A percentile compares a stretch with the other conserved stretches of the same genome.
These are phyloP conservation scores for Ctenoplectra terminalis DNA, from an alignment of 1,140 invertebrate genomes.

Conservation along the genomic window DNA sequence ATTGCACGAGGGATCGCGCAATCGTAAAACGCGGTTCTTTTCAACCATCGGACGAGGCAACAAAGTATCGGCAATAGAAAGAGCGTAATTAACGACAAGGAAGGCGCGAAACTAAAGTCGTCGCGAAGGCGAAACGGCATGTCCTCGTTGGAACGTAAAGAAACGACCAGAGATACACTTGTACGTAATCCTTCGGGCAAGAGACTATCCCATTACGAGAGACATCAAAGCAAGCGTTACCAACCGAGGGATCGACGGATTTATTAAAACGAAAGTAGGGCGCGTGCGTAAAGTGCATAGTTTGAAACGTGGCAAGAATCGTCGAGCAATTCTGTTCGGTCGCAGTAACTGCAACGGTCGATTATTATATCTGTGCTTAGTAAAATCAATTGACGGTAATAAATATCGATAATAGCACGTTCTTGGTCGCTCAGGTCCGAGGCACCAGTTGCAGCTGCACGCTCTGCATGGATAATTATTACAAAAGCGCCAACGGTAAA, in stretches of 20 bases:
- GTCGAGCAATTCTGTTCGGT: background rate
- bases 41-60: background rate
- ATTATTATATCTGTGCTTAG: slow-evolving; percentile 40
- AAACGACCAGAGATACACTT: slow-evolving; percentile 9
- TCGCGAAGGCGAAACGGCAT: background rate
- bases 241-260: slow-evolving; percentile 24
- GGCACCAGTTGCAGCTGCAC: slow-evolving; percentile 13
- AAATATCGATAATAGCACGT: slow-evolving; percentile 56
- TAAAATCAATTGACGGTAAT: slow-evolving; percentile 57
- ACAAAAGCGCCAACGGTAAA: slow-evolving; percentile 28
- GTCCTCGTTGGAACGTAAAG: slow-evolving; percentile 33
- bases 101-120: slow-evolving; percentile 33
- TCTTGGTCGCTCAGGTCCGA: background rate
- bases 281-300: slow-evolving; percentile 20
- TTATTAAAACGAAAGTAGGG: slow-evolving; percentile 47
- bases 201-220: slow-evolving; percentile 26
- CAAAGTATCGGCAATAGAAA: slow-evolving; percentile 3
- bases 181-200: slow-evolving; percentile 11
- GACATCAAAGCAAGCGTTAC: slow-evolving; percentile 18
- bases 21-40: slow-evolving; percentile 2
- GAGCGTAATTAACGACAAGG: slow-evolving; percentile 28
- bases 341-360: slow-evolving; percentile 3
- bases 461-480: slow-evolving; percentile 51
- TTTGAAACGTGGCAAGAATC: slow-evolving; percentile 4
- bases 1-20: background rate